Conservation (phyloP, 1,140 invertebrate species). For the Delia radicum region DNA sequence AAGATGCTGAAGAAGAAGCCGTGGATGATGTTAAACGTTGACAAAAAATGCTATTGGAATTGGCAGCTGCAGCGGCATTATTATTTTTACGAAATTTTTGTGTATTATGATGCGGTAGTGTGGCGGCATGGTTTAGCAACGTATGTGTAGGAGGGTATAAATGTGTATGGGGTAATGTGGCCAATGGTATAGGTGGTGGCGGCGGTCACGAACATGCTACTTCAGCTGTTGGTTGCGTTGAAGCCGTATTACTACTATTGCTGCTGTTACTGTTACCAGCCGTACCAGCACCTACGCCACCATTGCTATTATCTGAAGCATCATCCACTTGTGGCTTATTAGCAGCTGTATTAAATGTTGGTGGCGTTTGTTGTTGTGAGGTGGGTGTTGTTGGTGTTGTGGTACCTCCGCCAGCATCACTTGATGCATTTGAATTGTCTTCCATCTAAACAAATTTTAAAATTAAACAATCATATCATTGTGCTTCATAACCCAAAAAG, state of each 20-base stretch:
- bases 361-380: slow-evolving; percentile 43
- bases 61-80: slow-evolving; percentile 51
- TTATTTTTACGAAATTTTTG: slow-evolving; percentile 54
- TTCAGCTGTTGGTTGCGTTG: slow-evolving; percentile 39
- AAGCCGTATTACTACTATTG: slow-evolving; percentile 14
- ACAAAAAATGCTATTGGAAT: slow-evolving; percentile 53
- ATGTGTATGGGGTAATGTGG: slow-evolving; percentile 25
- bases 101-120: slow-evolving; percentile 36
- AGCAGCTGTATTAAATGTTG: slow-evolving; percentile 37
- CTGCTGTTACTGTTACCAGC: slow-evolving; percentile 18
- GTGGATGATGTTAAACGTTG: slow-evolving; percentile 38
- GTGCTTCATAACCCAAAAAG: not conserved
- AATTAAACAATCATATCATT: slow-evolving; percentile 11
- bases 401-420: slow-evolving; percentile 28
- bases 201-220: slow-evolving; percentile 52
- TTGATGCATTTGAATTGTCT: slow-evolving; percentile 52
- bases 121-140: not conserved
- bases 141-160: slow-evolving; percentile 20
- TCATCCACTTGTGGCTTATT: slow-evolving; percentile 37
- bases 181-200: slow-evolving; percentile 31
- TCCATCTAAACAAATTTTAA: slow-evolving; percentile 32
- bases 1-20: slow-evolving; percentile 28
- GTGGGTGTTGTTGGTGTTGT: slow-evolving; percentile 44
- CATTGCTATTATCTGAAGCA: slow-evolving; percentile 25
- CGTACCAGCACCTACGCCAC: too few species aligned